Percentiles rank a stretch among this genome's conserved stretches.
These are phyloP conservation scores for Zeus faber DNA, from an alignment of 2,113 vertebrate species.

Conservation along the genomic window DNA sequence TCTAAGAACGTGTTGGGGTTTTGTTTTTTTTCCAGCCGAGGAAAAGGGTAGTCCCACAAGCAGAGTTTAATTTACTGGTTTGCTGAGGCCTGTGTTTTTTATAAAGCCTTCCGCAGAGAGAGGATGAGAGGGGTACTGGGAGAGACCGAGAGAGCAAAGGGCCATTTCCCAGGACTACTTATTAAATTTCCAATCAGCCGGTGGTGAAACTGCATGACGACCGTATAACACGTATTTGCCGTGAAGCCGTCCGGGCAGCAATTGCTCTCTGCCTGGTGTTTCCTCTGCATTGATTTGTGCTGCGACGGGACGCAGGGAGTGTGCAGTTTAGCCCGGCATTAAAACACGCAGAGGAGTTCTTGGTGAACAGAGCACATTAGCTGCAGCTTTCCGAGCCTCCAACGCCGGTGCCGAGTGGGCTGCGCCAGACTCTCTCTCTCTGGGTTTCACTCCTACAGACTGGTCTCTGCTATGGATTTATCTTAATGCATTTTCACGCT, in stretches of 20 bases:
- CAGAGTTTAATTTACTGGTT: conserved; percentile 66
- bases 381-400: conserved; percentile 30
- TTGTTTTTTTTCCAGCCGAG: conserved; percentile 7
- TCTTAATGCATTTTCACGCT: conserved; percentile 56
- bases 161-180: conserved; percentile 58
- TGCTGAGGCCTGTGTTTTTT: conserved; percentile 48
- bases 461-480: conserved; percentile 49
- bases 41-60: conserved; percentile 30
- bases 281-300: conserved; percentile 64
- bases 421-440: conserved; percentile 49
- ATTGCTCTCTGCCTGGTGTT: conserved; percentile 59
- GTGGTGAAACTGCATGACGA: conserved; percentile 53
- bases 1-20: conserved; percentile 41
- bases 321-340: conserved; percentile 57
- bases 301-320: conserved; percentile 42
- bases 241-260: conserved; percentile 55
- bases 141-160: conserved; percentile 46
- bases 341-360: conserved; percentile 52
- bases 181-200: conserved; percentile 75
- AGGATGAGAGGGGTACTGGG: conserved; percentile 35
- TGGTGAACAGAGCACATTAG: conserved; percentile 39
- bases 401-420: conserved; percentile 53
- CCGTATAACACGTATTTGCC: conserved; percentile 64
- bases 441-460: conserved; percentile 39
- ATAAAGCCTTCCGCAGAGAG: conserved; percentile 40